Conservation (phyloP, 2,113 vertebrate species). For the Lepus americanus region DNA sequence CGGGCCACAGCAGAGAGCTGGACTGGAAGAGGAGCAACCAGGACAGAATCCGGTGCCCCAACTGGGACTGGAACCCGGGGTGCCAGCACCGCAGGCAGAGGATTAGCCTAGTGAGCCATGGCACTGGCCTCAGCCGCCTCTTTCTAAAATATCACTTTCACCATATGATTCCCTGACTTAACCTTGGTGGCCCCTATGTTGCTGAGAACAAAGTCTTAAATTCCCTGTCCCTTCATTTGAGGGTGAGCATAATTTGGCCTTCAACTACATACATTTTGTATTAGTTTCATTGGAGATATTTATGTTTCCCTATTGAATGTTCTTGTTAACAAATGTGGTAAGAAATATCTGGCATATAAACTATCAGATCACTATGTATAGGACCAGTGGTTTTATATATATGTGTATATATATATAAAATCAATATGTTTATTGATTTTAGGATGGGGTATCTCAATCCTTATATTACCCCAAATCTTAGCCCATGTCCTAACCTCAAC, state of each 20-base stretch:
- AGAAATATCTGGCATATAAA: background rate
- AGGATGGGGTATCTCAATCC: background rate
- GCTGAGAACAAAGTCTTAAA: background rate
- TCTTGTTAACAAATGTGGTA: conserved; percentile 25
- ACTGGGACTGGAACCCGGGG: no score
- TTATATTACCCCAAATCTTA: background rate
- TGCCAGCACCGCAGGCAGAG: no score
- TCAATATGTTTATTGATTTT: background rate
- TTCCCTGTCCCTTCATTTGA: conserved; percentile 8
- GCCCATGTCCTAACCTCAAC: background rate
- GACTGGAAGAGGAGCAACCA: no score
- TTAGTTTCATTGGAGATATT: conserved; percentile 5
- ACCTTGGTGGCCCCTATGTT: background rate
- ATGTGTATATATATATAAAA: no score
- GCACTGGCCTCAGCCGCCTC: no score
- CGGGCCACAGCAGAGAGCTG: no score
- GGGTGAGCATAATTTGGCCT: background rate
- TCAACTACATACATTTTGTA: conserved; percentile 11
- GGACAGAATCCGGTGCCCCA: no score
- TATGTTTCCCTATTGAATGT: background rate
- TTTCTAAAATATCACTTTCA: background rate
- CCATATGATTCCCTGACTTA: background rate
- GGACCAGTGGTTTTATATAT: background rate
- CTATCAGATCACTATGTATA: background rate
- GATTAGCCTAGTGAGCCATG: no score